Conservation (phyloP, 2,888 invertebrate genomes). For the Girardia tigrina region DNA sequence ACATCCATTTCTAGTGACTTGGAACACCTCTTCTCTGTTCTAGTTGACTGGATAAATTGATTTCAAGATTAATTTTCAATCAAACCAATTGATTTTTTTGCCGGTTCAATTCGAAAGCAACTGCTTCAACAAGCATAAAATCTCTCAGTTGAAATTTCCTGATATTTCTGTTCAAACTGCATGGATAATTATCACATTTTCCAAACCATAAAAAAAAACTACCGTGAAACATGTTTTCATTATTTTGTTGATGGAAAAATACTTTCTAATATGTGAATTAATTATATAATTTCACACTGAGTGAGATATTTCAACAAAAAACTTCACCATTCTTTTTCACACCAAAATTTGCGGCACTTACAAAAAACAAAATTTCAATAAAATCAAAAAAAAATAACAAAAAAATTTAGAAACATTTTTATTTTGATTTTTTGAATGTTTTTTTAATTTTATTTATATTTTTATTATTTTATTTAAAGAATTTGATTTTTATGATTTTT, state of each 20-base stretch:
- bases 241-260: not conserved
- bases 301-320: not conserved
- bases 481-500: too few species aligned
- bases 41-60: slow-evolving; percentile 19
- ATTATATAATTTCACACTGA: not conserved
- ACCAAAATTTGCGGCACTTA: too few species aligned
- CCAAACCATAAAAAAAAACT: not conserved
- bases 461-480: too few species aligned
- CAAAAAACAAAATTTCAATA: too few species aligned
- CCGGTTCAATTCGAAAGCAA: not conserved
- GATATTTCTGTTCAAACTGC: not conserved
- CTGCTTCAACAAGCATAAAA: not conserved
- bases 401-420: too few species aligned
- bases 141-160: not conserved
- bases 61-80: slow-evolving; percentile 9
- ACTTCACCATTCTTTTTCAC: too few species aligned
- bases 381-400: too few species aligned
- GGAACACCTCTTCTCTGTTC: slow-evolving; percentile 17
- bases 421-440: too few species aligned
- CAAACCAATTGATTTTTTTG: not conserved
- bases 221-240: not conserved
- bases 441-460: too few species aligned
- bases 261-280: not conserved
- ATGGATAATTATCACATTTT: not conserved
- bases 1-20: slow-evolving; percentile 16